Evolutionary conservation across 2,797 vertebrate species (phyloP).

Genomic region (Poecilia velifera): DNA sequence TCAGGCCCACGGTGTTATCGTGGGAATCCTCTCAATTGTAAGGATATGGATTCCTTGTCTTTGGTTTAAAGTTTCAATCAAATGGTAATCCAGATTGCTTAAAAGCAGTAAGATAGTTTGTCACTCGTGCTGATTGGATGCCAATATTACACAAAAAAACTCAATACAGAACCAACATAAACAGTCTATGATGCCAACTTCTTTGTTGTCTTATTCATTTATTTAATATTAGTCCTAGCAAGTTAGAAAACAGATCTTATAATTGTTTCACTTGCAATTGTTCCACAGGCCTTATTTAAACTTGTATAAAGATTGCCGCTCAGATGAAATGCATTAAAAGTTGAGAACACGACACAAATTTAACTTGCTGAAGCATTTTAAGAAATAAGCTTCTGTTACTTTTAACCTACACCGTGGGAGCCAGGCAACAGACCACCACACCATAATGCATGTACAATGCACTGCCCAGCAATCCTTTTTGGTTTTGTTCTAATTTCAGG

Average conservation of each 20-base stretch:
- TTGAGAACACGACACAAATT: background rate
- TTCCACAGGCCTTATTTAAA: background rate
- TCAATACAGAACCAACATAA: background rate
- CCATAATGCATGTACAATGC: background rate
- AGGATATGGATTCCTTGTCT: constrained; percentile 3
- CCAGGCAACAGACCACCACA: background rate
- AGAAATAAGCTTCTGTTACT: background rate
- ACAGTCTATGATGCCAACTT: background rate
- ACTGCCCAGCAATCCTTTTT: background rate
- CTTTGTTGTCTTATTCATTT: background rate
- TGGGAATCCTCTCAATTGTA: constrained; percentile 5
- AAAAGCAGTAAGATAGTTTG: background rate
- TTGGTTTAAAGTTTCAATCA: background rate
- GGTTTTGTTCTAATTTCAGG: background rate
- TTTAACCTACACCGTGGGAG: background rate
- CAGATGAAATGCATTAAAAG: background rate
- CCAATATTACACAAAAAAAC: background rate
- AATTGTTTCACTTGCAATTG: background rate
- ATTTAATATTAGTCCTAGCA: background rate
- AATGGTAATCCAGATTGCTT: background rate
- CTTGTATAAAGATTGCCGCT: background rate
- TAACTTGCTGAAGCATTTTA: background rate
- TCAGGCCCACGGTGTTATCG: constrained; percentile 12
- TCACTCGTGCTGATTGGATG: background rate
- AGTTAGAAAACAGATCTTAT: background rate